Evolutionary conservation across 2,797 vertebrate species (phyloP), one percentile per base, ranked within the genome.

Genomic region (Carduelis carduelis): DNA sequence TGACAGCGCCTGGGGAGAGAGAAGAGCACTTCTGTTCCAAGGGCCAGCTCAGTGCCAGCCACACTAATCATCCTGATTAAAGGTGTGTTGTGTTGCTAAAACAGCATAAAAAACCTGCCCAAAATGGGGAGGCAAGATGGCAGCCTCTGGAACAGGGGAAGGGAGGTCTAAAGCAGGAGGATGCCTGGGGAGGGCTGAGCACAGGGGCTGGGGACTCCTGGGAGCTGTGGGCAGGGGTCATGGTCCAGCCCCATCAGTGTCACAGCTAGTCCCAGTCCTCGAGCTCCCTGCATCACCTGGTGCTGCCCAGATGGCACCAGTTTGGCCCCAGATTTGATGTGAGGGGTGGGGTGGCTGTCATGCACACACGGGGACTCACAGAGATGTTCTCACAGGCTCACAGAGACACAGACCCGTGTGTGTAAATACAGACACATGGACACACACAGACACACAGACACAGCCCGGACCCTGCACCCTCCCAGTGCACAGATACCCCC

Each of bases 191-290:
- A 87, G 20, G 27, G 53, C 43, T 53, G 56, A 83, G 27, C 32
- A 26, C 5, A n/a, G 52, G 21, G 11, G 4, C 21, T 63, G 49
- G 17, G 34, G 7, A 37, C 6, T 8, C 21, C 1, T 2, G 34
- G 30, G 20, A 21, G 7, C 34, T 60, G 49, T 0, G 4, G 46
- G 26, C 0, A 0, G 19, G 47, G 14, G 9, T 56, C 5, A 6
- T 44, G 49, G 28, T 55, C 26, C 49, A 74, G 49, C 16, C n/a
- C 11, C 18, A 9, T 28, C 2, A 0, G 43, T 69, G 43, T 57
- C 68, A 55, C 0, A 0, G 52, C 41, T 59, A 5, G 1, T 12
- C 12, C 37, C 53, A 43, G 41, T 12, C 16, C 12, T 19, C 0
- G 0, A 16, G 50, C 22, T 87, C 35, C 17, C 59, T 19, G 59